These are phyloP conservation scores for Cacoxenus indagator DNA, from an alignment of 2,888 invertebrate genomes.

Conservation along the genomic window DNA sequence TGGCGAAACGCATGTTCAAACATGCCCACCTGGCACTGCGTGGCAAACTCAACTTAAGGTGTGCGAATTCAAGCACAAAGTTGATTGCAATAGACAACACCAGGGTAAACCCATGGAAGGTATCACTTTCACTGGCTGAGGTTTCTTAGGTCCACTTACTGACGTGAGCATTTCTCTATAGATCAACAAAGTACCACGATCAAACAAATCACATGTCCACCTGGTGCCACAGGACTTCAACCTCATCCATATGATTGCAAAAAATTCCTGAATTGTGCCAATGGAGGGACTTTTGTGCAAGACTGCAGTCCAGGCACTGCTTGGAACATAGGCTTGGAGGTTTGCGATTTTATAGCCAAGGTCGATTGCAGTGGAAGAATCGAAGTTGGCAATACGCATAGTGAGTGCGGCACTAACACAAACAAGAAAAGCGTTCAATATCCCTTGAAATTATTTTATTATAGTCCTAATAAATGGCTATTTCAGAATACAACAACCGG, in stretches of 20 bases:
- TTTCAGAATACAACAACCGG: constrained; percentile 44
- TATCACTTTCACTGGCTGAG: not conserved
- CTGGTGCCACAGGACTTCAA: constrained; percentile 72
- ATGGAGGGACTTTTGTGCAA: constrained; percentile 74
- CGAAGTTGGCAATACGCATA: not conserved
- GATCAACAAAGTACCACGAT: no score
- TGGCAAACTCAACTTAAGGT: constrained; percentile 73
- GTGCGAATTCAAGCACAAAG: constrained; percentile 75
- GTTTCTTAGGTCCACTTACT: no score
- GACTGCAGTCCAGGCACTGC: constrained; percentile 77
- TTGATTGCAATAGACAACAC: constrained; percentile 66
- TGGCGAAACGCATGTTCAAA: constrained; percentile 73
- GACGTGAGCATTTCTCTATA: not conserved
- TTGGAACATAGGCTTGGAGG: constrained; percentile 73
- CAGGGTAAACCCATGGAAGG: not conserved
- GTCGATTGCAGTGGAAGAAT: constrained; percentile 72
- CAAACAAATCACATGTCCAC: constrained; percentile 69
- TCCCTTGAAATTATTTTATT: not conserved
- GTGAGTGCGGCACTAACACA: not conserved
- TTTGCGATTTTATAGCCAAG: constrained; percentile 76
- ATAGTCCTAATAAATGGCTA: not conserved
- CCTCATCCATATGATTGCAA: constrained; percentile 76
- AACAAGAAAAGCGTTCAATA: not conserved
- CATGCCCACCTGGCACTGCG: constrained; percentile 76
- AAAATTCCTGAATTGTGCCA: constrained; percentile 76